phyloP scores from a whole-genome alignment of 2,888 invertebrate genomes.

The Drosophila gaucha region DNA sequence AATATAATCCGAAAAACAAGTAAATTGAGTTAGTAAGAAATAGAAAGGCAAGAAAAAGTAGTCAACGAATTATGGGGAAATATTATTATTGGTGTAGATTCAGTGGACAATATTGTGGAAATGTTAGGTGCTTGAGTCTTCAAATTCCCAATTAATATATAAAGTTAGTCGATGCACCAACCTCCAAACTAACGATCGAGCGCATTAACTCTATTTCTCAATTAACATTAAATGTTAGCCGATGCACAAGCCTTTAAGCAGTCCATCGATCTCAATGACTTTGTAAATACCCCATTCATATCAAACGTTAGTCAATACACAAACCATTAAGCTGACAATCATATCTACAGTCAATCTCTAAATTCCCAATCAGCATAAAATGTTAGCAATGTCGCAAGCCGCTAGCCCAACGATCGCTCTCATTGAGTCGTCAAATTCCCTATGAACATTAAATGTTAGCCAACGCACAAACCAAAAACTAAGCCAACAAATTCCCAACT shows the following conservation, averaged over 20 bases:
- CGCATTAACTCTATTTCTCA: neutral
- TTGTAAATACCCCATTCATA: no score
- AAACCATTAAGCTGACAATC: no score
- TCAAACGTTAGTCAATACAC: neutral
- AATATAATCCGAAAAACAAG: conserved; percentile 22
- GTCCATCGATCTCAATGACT: no score
- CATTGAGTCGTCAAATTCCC: neutral
- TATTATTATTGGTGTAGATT: neutral
- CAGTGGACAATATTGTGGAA: neutral
- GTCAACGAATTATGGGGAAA: neutral
- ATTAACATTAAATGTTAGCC: neutral
- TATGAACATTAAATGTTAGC: neutral
- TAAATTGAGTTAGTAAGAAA: conserved; percentile 44
- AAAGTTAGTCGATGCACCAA: neutral
- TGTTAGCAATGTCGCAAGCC: neutral
- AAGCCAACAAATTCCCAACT: neutral
- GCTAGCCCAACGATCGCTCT: neutral
- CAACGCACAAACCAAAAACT: neutral
- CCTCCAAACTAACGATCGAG: neutral
- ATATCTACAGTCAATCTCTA: no score
- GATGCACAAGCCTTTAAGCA: neutral
- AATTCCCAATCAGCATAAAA: neutral
- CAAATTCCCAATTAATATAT: neutral
- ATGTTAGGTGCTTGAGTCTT: neutral
- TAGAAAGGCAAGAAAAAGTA: conserved; percentile 5